Percentiles rank a stretch among this genome's conserved stretches.
Evolutionary conservation across 2,113 vertebrate species (phyloP).

Genomic region (Entelurus aequoreus): DNA sequence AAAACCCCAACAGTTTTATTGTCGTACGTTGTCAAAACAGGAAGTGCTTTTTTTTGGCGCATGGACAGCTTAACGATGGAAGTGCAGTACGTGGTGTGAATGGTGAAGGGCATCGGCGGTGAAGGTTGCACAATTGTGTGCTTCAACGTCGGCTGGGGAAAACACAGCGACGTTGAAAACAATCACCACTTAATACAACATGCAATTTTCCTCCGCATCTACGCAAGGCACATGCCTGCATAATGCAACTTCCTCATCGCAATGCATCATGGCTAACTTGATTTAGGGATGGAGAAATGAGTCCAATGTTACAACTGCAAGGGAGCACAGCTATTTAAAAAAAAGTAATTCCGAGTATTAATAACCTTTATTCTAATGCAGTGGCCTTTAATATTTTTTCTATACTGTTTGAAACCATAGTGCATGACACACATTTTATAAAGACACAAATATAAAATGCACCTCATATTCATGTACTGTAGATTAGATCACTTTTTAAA

Average conservation of each 20-base stretch:
- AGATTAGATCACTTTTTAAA: too few relatives aligned
- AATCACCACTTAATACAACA: too few relatives aligned
- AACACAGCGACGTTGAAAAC: neutral
- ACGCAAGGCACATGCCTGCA: neutral
- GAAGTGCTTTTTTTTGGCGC: conserved; percentile 4
- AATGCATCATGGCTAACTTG: neutral
- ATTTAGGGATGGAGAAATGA: neutral
- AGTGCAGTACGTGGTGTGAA: conserved; percentile 26
- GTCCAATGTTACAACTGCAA: neutral
- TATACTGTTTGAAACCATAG: too few relatives aligned
- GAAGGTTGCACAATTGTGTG: conserved; percentile 14
- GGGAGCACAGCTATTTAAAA: too few relatives aligned
- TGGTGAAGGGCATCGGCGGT: conserved; percentile 23
- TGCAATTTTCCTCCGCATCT: neutral
- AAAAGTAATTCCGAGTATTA: too few relatives aligned
- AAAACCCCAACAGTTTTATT: conserved; percentile 17
- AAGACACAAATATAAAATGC: too few relatives aligned
- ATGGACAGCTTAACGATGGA: conserved; percentile 5
- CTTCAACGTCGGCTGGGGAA: neutral
- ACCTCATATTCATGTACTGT: too few relatives aligned
- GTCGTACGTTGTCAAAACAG: neutral
- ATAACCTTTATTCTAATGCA: too few relatives aligned
- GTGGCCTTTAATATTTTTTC: too few relatives aligned
- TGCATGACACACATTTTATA: too few relatives aligned
- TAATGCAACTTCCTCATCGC: conserved; percentile 13